Conservation (phyloP, 2,797 vertebrate genomes). For the Spondyliosoma cantharus region DNA sequence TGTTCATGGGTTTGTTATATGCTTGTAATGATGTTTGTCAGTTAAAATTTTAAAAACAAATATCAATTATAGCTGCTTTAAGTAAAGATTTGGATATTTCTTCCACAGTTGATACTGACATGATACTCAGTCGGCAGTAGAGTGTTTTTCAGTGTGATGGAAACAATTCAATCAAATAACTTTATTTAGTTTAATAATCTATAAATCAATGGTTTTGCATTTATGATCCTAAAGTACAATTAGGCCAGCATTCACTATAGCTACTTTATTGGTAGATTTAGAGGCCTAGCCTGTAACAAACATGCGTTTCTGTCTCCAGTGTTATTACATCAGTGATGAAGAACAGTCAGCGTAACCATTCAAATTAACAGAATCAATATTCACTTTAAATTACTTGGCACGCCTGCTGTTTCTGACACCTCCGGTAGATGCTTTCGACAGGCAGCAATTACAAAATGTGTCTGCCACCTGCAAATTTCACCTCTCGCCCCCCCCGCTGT, state of each 20-base stretch:
- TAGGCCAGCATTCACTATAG: background rate
- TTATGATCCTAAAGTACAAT: slow-evolving; percentile 1
- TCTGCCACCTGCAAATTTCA: slow-evolving; percentile 35
- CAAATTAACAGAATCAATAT: slow-evolving; percentile 55
- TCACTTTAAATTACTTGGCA: slow-evolving; percentile 20
- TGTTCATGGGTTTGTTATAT: background rate
- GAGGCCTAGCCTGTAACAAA: background rate
- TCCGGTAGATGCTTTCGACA: slow-evolving; percentile 26
- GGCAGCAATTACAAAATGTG: slow-evolving; percentile 33
- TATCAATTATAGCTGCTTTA: background rate
- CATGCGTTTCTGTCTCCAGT: background rate
- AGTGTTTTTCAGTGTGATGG: slow-evolving; percentile 13
- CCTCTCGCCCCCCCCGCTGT: slow-evolving; percentile 34
- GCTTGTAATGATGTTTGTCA: no score
- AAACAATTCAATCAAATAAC: background rate
- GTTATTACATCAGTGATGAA: slow-evolving; percentile 26
- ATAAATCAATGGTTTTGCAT: background rate
- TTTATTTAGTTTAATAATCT: background rate
- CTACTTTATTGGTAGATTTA: background rate
- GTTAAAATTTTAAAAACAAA: no score
- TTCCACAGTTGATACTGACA: background rate
- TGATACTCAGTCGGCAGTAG: background rate
- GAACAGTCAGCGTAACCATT: slow-evolving; percentile 3
- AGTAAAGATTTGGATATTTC: background rate
- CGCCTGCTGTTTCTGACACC: slow-evolving; percentile 13